Base-by-base conservation (phyloP, 2,113 vertebrate species). In the Dicaeum eximium region DNA sequence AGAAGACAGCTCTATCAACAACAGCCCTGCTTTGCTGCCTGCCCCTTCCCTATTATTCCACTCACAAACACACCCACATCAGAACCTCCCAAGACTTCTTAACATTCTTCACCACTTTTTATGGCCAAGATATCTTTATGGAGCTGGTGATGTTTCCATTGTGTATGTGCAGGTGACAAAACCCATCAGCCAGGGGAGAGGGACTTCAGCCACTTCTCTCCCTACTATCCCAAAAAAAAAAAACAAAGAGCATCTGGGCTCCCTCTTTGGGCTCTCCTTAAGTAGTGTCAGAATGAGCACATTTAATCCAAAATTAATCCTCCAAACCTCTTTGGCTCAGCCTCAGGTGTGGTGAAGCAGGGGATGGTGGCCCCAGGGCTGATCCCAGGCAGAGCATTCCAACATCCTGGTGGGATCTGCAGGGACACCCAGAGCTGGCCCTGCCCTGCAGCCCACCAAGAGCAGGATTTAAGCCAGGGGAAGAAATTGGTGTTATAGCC, bases 1-100 rank as follows among this genome's bases (percentile, higher is more conserved):
- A 94, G 87, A 51, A 86, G 72, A 69, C 84, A 80, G 17, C 56
- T 96, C 94, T 28, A 31, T 84, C 91, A 80, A 38, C 56, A 91
- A 2, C 54, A 87, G 60, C 67, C 27, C 45, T 62, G 22, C 85
- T n/a, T 11, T 65, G 64, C 70, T 85, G 33, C 11, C 45, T 38
- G 71, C 66, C 48, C 1, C 53, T 72, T 50, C 45, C 35, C 58
- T 23, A 0, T 30, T 66, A 16, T 16, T 58, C 37, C 69, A 35
- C 42, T 40, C 71, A 30, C 33, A 81, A 61, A 31, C 53, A 79
- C 53, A 53, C 35, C 28, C 72, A 38, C 50, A 57, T 15, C 12
- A 5, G 50, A 30, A 80, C 40, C 84, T 77, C 42, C 66, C 81
- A 44, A 51, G 66, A 38, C 44, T 77, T 85, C 12, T 10, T 13